Conservation (phyloP, 2,797 vertebrate genomes). For the Sebastes cheni region DNA sequence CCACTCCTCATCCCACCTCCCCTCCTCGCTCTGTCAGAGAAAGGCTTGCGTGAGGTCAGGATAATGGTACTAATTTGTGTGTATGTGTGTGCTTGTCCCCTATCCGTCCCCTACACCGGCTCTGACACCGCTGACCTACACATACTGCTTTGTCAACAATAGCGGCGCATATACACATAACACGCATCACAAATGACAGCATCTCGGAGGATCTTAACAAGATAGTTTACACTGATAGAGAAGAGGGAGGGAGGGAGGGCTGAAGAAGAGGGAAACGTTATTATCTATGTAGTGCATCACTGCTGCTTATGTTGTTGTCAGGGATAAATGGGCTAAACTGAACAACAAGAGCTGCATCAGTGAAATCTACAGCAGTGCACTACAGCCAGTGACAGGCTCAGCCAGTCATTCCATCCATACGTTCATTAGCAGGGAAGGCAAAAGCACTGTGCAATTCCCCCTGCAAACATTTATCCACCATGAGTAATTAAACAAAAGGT, state of each 20-base stretch:
- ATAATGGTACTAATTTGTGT: constrained; percentile 70
- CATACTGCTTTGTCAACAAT: constrained; percentile 75
- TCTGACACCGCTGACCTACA: constrained; percentile 55
- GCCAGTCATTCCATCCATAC: constrained; percentile 30
- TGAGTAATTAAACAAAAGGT: constrained; percentile 51
- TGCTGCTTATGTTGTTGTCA: constrained; percentile 39
- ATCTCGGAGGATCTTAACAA: constrained; percentile 51
- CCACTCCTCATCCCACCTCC: constrained; percentile 11
- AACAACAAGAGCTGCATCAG: constrained; percentile 22
- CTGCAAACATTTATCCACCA: constrained; percentile 44
- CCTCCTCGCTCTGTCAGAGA: constrained; percentile 33
- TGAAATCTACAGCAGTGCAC: constrained; percentile 21
- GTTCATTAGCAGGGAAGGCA: constrained; percentile 39
- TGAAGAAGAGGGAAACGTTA: constrained; percentile 7
- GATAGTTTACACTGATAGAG: constrained; percentile 49
- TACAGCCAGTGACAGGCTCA: constrained; percentile 16
- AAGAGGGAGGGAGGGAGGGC: neutral
- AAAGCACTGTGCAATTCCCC: constrained; percentile 3
- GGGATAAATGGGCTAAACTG: constrained; percentile 47
- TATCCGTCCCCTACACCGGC: constrained; percentile 58
- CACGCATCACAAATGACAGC: constrained; percentile 50
- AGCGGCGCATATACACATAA: constrained; percentile 10
- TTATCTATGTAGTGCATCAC: constrained; percentile 43
- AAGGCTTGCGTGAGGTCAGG: constrained; percentile 60
- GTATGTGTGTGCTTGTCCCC: constrained; percentile 64